phyloP scores from a whole-genome alignment of 2,113 vertebrate species.

The Coptodon bakossiorum region DNA sequence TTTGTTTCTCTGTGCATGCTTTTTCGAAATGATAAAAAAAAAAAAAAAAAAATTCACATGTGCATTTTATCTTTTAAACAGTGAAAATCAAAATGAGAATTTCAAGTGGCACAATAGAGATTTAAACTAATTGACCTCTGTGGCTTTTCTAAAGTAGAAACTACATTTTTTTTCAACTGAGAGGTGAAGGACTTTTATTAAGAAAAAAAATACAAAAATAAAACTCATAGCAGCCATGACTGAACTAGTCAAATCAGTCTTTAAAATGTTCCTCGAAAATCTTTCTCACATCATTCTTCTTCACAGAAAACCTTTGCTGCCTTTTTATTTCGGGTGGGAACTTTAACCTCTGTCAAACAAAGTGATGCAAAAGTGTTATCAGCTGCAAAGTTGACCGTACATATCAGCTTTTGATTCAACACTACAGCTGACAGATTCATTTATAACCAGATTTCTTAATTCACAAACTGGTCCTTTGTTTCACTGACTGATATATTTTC shows the following conservation, averaged over 20 bases:
- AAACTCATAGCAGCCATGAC: background rate
- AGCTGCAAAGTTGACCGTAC: background rate
- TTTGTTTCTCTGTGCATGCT: background rate
- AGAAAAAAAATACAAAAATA: background rate
- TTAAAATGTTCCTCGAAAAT: background rate
- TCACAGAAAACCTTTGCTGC: background rate
- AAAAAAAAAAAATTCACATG: background rate
- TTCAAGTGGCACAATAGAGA: background rate
- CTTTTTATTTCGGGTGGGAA: background rate
- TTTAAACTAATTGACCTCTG: background rate
- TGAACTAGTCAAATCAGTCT: background rate
- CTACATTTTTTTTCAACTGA: background rate
- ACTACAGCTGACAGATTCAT: background rate
- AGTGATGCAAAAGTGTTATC: background rate
- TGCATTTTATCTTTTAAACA: background rate
- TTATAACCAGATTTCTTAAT: background rate
- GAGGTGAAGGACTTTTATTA: background rate
- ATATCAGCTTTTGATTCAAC: background rate
- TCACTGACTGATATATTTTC: background rate
- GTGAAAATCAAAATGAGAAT: background rate
- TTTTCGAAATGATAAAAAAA: background rate
- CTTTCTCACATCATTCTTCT: background rate
- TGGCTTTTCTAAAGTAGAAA: background rate
- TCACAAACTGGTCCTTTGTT: background rate
- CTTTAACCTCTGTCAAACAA: background rate